Conservation (phyloP, 2,113 vertebrate species). For the Brachionichthys hirsutus region DNA sequence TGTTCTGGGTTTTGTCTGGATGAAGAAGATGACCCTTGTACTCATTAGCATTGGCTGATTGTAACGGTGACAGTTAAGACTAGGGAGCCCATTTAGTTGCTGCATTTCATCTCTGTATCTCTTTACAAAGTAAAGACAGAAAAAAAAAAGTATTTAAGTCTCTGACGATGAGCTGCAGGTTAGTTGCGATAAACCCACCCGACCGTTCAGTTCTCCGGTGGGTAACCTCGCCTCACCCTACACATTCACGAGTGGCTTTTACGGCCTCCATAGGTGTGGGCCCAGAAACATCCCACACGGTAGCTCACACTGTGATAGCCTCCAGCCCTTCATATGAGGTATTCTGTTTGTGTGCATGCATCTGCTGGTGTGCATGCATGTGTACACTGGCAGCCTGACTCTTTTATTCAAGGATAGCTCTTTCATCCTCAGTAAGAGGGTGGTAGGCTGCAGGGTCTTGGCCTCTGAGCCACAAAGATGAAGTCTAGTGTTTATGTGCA, state of each 20-base stretch:
- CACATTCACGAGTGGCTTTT: slow-evolving; percentile 66
- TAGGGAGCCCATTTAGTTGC: slow-evolving; percentile 6
- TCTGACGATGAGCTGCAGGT: slow-evolving; percentile 3
- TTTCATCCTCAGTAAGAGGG: slow-evolving; percentile 80
- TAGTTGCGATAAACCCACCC: slow-evolving; percentile 4
- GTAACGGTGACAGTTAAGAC: slow-evolving; percentile 24
- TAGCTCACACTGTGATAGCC: slow-evolving; percentile 82
- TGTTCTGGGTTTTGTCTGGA: slow-evolving; percentile 35
- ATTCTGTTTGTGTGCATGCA: slow-evolving; percentile 43
- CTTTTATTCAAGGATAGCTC: slow-evolving; percentile 80
- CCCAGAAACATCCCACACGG: slow-evolving; percentile 73
- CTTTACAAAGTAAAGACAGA: slow-evolving; percentile 4
- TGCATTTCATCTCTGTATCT: slow-evolving; percentile 17
- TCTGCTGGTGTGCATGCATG: slow-evolving; percentile 53
- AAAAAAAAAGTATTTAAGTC: neutral
- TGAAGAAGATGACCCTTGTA: slow-evolving; percentile 30
- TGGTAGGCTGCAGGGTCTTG: slow-evolving; percentile 70
- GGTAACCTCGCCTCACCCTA: slow-evolving; percentile 59
- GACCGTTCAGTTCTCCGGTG: slow-evolving; percentile 13
- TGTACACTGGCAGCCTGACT: slow-evolving; percentile 84
- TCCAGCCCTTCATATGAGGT: slow-evolving; percentile 83
- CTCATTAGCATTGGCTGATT: slow-evolving; percentile 33
- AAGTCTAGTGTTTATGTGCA: slow-evolving; percentile 75
- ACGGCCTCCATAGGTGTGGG: slow-evolving; percentile 70
- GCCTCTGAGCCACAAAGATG: slow-evolving; percentile 66